Conservation (phyloP, 2,113 vertebrate genomes). For the Phylloscopus trochilus region DNA sequence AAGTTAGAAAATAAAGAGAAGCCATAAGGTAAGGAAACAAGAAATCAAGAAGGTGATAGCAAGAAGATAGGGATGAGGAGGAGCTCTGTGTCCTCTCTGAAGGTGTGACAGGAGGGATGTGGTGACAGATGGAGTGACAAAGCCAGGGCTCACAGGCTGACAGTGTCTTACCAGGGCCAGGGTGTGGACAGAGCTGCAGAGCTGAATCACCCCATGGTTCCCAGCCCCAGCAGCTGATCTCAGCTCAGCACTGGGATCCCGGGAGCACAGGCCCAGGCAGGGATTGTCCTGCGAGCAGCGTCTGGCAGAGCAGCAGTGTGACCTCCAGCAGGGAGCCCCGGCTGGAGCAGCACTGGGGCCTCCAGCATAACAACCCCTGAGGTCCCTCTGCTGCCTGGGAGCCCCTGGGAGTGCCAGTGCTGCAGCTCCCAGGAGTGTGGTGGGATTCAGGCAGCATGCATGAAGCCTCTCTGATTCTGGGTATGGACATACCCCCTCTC, state of each 20-base stretch:
- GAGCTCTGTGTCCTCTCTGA: background rate
- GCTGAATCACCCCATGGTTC: background rate
- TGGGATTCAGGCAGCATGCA: background rate
- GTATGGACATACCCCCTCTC: background rate
- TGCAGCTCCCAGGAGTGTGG: background rate
- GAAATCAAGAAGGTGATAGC: background rate
- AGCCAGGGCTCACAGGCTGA: background rate
- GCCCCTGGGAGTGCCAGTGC: background rate
- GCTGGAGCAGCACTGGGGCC: background rate
- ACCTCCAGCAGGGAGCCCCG: background rate
- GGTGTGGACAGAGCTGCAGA: background rate
- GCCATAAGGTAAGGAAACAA: background rate
- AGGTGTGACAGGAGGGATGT: background rate
- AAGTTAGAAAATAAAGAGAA: background rate
- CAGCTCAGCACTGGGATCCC: background rate
- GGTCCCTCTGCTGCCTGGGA: background rate
- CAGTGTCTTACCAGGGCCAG: background rate
- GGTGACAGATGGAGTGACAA: background rate
- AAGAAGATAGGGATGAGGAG: background rate
- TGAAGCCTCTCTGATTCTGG: background rate
- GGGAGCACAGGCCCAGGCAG: background rate
- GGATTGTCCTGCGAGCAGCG: background rate
- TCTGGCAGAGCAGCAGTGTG: background rate
- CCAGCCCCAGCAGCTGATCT: background rate
- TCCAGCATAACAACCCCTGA: rapidly evolving